Base-by-base conservation (phyloP, 2,797 vertebrate species). In the Eremophila alpestris region DNA sequence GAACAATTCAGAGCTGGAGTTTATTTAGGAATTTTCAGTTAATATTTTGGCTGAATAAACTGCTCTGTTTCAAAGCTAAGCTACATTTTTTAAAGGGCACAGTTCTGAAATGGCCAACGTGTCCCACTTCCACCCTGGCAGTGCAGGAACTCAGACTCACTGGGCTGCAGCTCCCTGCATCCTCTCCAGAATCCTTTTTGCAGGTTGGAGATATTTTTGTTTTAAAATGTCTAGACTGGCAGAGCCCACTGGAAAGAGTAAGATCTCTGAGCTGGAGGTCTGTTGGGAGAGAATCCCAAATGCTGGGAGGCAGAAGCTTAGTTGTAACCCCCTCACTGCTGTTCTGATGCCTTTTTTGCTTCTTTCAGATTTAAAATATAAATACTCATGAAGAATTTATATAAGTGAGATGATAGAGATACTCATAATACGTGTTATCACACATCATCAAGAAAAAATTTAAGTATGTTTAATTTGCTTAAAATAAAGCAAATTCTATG, bases 41-140 rank as follows among this genome's bases (percentile, higher is more conserved):
- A 91, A 40, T 83, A 64, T 93, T 94, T 94, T 88, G 56, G 48
- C 74, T 77, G 77, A 70, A 87, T 51, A 59, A 68, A 48, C 16
- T 8, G 9, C 22, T 76, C 45, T 67, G 56, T 74, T 94, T 82
- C 51, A 88, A 79, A 84, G 91, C 32, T 67, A 64, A 79, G 45
- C 10, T 48, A 6, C 29, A 10, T 58, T 54, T 71, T 79, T 38
- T 11, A 20, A 81, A 87, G 30, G n/a, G 34, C 52, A 32, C 32
- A 11, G 36, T 10, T 79, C 71, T 67, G 43, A 49, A 63, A 21
- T 1, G 3, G 43, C 10, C 13, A 7, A 2, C 2, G 1, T 14
- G 32, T 49, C 67, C 45, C 52, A 54, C 29, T 51, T 51, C 26
- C 11, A 14, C 46, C 49, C 54, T 45, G 67, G 41, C 59, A 79